phyloP scores from a whole-genome alignment of 2,797 vertebrate species.

The Tolypeutes matacus region DNA sequence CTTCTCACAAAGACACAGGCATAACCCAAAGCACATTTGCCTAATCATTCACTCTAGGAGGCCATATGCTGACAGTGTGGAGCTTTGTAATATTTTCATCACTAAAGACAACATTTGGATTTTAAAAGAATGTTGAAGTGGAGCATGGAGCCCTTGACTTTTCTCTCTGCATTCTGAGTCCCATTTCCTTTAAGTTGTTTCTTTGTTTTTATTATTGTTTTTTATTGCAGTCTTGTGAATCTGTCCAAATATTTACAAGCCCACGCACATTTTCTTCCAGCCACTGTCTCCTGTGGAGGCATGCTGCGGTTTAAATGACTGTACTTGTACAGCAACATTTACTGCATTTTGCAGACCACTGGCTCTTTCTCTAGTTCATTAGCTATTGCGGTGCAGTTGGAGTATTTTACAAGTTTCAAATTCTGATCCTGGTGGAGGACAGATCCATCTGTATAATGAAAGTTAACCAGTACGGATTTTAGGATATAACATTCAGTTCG shows the following conservation, averaged over 20 bases:
- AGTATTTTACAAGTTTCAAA: background rate
- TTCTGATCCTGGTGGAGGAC: background rate
- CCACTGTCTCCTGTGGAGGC: background rate
- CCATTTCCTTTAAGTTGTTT: background rate
- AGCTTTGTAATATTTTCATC: background rate
- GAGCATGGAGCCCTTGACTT: background rate
- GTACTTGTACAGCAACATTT: background rate
- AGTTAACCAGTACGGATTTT: constrained; percentile 25
- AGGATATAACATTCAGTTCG: background rate
- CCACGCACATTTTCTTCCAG: background rate
- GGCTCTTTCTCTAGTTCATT: background rate
- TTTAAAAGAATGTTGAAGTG: constrained; percentile 40
- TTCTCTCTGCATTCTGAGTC: constrained; percentile 10
- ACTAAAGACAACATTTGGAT: constrained; percentile 43
- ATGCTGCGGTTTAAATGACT: background rate
- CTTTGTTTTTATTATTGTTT: constrained; percentile 10
- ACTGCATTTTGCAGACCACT: background rate
- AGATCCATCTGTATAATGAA: background rate
- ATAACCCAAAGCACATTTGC: background rate
- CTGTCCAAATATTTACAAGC: constrained; percentile 17
- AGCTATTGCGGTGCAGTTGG: background rate
- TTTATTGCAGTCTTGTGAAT: constrained; percentile 27
- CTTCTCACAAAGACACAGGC: background rate
- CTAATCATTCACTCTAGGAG: background rate
- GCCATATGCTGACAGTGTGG: background rate